Percentiles rank a stretch among this genome's conserved stretches.
Evolutionary conservation across 2,888 invertebrate species (phyloP).

Genomic region (Tigriopus californicus): DNA sequence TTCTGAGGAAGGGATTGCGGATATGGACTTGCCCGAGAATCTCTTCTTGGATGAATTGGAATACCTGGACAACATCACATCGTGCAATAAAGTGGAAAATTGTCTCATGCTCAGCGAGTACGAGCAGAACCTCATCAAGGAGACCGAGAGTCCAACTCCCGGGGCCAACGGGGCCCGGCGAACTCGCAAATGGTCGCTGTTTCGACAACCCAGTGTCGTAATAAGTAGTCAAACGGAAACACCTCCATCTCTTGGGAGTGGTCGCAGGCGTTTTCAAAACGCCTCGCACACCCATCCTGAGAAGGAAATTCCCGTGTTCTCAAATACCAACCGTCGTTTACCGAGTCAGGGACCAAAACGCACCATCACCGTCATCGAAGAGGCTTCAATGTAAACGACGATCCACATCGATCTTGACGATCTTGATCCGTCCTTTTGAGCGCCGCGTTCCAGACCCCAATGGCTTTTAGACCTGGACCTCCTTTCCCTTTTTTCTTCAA

Average conservation of each 20-base stretch:
- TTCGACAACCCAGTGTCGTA: background rate
- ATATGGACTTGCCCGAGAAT: slow-evolving; percentile 61
- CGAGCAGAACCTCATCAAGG: slow-evolving; percentile 61
- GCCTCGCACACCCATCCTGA: background rate
- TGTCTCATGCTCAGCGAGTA: slow-evolving; percentile 68
- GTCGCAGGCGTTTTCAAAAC: no score
- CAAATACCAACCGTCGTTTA: background rate
- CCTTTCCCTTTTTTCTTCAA: no score
- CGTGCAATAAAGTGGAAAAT: slow-evolving; percentile 68
- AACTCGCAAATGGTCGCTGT: slow-evolving; percentile 8
- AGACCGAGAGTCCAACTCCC: slow-evolving; percentile 24
- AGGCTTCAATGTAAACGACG: slow-evolving; percentile 1
- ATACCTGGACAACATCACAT: slow-evolving; percentile 52
- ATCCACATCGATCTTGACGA: no score
- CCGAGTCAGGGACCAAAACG: slow-evolving; percentile 1
- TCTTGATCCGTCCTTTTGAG: no score
- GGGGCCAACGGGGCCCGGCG: background rate
- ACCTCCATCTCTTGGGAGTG: background rate
- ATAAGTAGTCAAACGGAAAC: background rate
- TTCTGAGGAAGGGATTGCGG: slow-evolving; percentile 57
- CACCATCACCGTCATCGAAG: slow-evolving; percentile 4
- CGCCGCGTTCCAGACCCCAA: no score
- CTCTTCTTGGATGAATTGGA: slow-evolving; percentile 21
- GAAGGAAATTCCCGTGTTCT: background rate
- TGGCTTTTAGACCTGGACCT: no score